Percentiles rank a stretch among this genome's conserved stretches.
phyloP scores from a whole-genome alignment of 2,113 vertebrate genomes.

The Sinocyclocheilus maitianheensis region DNA sequence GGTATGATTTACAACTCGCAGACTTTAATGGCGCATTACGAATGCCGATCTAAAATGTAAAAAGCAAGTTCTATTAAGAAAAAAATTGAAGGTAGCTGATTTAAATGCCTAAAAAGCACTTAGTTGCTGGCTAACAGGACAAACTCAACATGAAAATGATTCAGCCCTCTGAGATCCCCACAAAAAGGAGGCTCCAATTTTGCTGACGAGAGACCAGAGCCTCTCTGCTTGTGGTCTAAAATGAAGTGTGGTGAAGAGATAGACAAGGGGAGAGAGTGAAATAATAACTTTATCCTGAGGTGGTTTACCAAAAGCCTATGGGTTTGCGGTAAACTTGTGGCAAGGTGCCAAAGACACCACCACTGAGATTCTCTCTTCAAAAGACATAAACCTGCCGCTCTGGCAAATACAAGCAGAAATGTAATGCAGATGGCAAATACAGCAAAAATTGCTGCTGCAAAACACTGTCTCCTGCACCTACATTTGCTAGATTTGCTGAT shows the following conservation, averaged over 20 bases:
- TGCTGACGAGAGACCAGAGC: slow-evolving; percentile 19
- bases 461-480: background rate
- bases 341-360: background rate
- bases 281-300: slow-evolving; percentile 13
- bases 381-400: background rate
- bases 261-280: background rate
- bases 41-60: background rate
- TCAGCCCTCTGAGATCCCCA: background rate
- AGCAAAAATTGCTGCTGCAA: background rate
- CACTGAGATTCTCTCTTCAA: background rate
- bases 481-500: background rate
- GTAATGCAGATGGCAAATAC: slow-evolving; percentile 10
- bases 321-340: slow-evolving; percentile 15
- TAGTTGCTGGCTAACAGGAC: slow-evolving; percentile 15
- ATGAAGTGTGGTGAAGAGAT: background rate
- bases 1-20: slow-evolving; percentile 35
- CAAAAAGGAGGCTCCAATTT: slow-evolving; percentile 21
- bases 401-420: background rate
- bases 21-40: slow-evolving; percentile 9
- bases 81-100: background rate
- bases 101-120: slow-evolving; percentile 31
- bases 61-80: background rate
- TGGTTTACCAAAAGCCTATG: slow-evolving; percentile 25
- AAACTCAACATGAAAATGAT: background rate
- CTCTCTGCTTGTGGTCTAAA: slow-evolving; percentile 29